phyloP scores from a whole-genome alignment of 2,113 vertebrate species.

The Hirundichthys speculiger region DNA sequence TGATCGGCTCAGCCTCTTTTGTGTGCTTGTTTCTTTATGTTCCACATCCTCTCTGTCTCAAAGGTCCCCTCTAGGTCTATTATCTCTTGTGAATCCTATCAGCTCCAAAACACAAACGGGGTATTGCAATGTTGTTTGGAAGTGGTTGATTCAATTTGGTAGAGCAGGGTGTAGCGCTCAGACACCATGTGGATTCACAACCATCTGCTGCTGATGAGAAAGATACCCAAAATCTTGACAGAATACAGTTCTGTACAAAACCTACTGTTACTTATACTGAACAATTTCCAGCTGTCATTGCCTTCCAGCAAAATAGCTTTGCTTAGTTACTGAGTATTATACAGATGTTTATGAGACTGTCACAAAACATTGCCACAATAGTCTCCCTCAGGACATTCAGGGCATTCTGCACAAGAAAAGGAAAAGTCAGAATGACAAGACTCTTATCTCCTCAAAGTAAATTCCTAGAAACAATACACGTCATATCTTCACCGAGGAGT shows the following conservation, averaged over 20 bases:
- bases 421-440: conserved; percentile 24
- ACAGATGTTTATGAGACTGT: conserved; percentile 28
- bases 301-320: conserved; percentile 26
- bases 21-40: conserved; percentile 44
- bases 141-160: conserved; percentile 52
- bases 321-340: conserved; percentile 24
- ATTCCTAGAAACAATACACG: conserved; percentile 46
- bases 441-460: conserved; percentile 23
- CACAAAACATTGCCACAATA: neutral
- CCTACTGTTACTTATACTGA: conserved; percentile 31
- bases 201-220: conserved; percentile 70
- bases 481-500: conserved; percentile 33
- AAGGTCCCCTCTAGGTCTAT: conserved; percentile 67
- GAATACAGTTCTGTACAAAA: conserved; percentile 9
- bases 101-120: conserved; percentile 55
- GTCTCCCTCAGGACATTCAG: conserved; percentile 29
- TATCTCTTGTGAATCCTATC: conserved; percentile 64
- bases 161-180: conserved; percentile 45
- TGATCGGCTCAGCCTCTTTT: conserved; percentile 55
- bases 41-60: conserved; percentile 59
- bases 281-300: conserved; percentile 34
- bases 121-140: conserved; percentile 42
- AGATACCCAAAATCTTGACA: conserved; percentile 43
- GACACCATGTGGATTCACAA: conserved; percentile 53
- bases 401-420: conserved; percentile 8